These are phyloP conservation scores for Neria commutata DNA, from an alignment of 2,888 invertebrate genomes.

Conservation along the genomic window DNA sequence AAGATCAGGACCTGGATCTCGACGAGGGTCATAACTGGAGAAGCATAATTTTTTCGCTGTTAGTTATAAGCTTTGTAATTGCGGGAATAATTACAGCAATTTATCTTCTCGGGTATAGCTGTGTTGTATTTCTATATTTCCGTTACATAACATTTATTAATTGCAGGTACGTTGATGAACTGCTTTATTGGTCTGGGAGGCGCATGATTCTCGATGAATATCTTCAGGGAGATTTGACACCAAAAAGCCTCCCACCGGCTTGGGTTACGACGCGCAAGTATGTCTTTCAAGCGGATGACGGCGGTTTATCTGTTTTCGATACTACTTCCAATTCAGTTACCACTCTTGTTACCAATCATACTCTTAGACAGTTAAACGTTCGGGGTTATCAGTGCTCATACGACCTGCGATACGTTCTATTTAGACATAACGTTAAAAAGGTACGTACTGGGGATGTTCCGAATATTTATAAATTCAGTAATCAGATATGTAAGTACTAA, in stretches of 20 bases:
- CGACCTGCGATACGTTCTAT: slow-evolving; percentile 84
- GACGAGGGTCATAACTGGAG: slow-evolving; percentile 89
- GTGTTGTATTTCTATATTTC: not conserved
- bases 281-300: slow-evolving; percentile 87
- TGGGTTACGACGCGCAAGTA: slow-evolving; percentile 84
- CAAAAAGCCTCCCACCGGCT: slow-evolving; percentile 75
- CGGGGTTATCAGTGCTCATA: slow-evolving; percentile 85
- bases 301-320: slow-evolving; percentile 79
- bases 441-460: slow-evolving; percentile 66
- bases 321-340: slow-evolving; percentile 79
- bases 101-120: slow-evolving; percentile 76
- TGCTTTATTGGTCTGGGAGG: slow-evolving; percentile 86
- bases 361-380: slow-evolving; percentile 85
- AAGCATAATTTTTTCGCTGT: slow-evolving; percentile 83
- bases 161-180: slow-evolving; percentile 82
- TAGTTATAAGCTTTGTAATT: slow-evolving; percentile 86
- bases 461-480: no score
- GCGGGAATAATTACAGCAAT: slow-evolving; percentile 88
- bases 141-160: not conserved
- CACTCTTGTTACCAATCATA: slow-evolving; percentile 85
- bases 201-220: slow-evolving; percentile 86
- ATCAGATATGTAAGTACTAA: no score
- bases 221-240: slow-evolving; percentile 77
- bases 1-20: slow-evolving; percentile 78
- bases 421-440: slow-evolving; percentile 88